Base-by-base conservation (phyloP, 2,113 vertebrate species). In the Dermatemys mawii region DNA sequence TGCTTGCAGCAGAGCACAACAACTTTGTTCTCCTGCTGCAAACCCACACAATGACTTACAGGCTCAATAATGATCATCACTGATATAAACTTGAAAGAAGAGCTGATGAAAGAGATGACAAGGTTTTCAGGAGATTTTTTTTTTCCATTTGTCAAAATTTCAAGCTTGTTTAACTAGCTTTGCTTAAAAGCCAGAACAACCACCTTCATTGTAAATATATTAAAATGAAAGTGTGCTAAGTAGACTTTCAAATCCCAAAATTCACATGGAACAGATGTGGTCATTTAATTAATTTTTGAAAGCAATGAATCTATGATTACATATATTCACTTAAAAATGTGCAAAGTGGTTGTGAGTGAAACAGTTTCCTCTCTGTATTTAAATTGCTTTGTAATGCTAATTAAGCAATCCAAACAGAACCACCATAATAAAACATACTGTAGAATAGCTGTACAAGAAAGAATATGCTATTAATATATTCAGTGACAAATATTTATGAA, bases 361-460 rank as follows among this genome's bases (percentile, higher is more conserved):
- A 57, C 70, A 93, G 67, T 82, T 35, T 90, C 95, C 80, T 83
- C 49, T 55, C 50, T 87, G 49, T 29, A 53, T 86, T 94, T 78
- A 76, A 90, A 95, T 73, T 96, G n/a, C 80, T 94, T 86, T 92
- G 83, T 51, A 91, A 82, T 83, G 63, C 32, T 94, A 93, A 93
- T 89, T 67, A 88, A 87, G 82, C 95, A 90, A 94, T 86, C 80
- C 51, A 81, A 92, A 38, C 6, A 86, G 80, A 93, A 89, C 46
- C 63, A 84, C 24, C 11, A 21, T 85, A 93, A 89, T 87, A 89
- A 11, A 17, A 51, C 50, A 80, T 8, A 49, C 63, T 48, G 60
- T 6, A 82, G 7, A 3, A 22, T 67, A 57, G 22, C 75, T 90
- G 73, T 93, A 90, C 90, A 84, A 0, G 38, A 92, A 95, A 78